These are phyloP conservation scores for Leptobrachium leishanense DNA, from an alignment of 2,113 vertebrate genomes.

Conservation along the genomic window DNA sequence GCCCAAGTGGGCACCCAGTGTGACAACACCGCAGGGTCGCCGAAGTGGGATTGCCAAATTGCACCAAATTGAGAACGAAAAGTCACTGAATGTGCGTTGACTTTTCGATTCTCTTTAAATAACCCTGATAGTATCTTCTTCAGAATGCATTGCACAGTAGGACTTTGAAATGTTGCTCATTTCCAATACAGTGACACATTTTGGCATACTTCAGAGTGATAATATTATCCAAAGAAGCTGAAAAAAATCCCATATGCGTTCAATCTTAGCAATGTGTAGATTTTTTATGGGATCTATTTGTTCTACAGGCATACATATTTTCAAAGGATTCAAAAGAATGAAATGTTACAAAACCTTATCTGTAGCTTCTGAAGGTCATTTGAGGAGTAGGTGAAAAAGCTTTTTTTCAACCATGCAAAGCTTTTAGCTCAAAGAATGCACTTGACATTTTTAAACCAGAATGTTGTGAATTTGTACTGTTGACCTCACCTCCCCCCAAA, in stretches of 20 bases:
- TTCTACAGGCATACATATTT: constrained; percentile 16
- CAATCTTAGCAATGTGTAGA: constrained; percentile 13
- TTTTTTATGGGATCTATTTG: constrained; percentile 32
- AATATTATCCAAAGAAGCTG: not conserved
- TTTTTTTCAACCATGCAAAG: constrained; percentile 8
- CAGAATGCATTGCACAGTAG: too few relatives aligned
- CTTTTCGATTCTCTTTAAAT: too few relatives aligned
- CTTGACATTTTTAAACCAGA: constrained; percentile 25
- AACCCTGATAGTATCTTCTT: too few relatives aligned
- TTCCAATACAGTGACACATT: not conserved
- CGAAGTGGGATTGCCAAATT: too few relatives aligned
- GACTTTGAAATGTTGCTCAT: constrained; percentile 11
- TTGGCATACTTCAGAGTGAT: not conserved
- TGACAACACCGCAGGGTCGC: too few relatives aligned
- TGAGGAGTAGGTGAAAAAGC: not conserved
- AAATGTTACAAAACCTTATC: constrained; percentile 32
- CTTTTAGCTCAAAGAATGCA: constrained; percentile 17
- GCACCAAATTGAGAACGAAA: too few relatives aligned
- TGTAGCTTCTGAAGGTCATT: constrained; percentile 22
- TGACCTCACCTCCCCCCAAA: too few relatives aligned
- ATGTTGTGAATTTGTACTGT: not conserved
- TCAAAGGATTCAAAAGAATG: constrained; percentile 29
- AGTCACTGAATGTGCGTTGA: too few relatives aligned
- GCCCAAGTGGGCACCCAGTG: too few relatives aligned
- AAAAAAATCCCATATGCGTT: constrained; percentile 7